These are phyloP conservation scores for Smithornis capensis DNA, from an alignment of 2,113 vertebrate species.

Conservation along the genomic window DNA sequence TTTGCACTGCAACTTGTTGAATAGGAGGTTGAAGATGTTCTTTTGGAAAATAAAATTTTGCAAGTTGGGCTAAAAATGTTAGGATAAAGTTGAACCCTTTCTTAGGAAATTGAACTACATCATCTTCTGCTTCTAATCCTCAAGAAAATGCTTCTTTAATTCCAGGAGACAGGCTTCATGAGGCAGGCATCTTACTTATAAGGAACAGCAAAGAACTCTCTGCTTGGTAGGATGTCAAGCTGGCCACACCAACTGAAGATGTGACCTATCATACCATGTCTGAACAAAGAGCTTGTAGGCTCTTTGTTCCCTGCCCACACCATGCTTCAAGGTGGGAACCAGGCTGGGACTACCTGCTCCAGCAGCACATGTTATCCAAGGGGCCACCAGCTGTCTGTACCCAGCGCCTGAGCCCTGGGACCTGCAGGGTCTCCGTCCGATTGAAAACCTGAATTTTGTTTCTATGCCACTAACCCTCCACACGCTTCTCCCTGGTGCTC, in stretches of 20 bases:
- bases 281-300: neutral
- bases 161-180: neutral
- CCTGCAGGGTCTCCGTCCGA: neutral
- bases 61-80: neutral
- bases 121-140: neutral
- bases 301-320: neutral
- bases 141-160: neutral
- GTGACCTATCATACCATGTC: neutral
- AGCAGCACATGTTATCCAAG: neutral
- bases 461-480: slow-evolving; percentile 60
- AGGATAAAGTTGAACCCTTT: neutral
- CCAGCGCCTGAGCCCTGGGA: neutral
- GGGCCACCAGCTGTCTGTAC: neutral
- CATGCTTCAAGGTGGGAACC: neutral
- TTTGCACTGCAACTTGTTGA: neutral
- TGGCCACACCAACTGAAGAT: neutral
- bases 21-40: neutral
- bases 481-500: slow-evolving; percentile 55
- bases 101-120: neutral
- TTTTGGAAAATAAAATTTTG: neutral
- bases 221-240: neutral
- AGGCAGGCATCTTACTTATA: neutral
- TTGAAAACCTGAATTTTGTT: slow-evolving; percentile 50
- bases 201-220: neutral
- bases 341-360: neutral